Evolutionary conservation across 1,140 invertebrate genomes (phyloP), one percentile per base, ranked within the genome.

Genomic region (Orchesella cincta): DNA sequence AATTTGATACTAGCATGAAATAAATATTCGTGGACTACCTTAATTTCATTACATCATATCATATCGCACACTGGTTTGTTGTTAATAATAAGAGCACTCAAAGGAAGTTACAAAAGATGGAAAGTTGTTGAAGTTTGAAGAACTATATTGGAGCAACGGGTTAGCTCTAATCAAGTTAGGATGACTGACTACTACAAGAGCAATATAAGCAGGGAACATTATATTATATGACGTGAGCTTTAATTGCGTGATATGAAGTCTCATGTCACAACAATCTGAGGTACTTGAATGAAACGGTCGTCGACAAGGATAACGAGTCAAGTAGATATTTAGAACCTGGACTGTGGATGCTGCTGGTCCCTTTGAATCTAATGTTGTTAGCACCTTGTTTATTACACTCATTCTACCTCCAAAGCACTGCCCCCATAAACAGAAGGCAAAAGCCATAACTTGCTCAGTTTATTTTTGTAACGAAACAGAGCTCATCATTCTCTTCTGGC

Each of bases 1-100:
- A 80, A 80, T 80, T 80, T 76, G 76, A 78, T 52, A 75, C 72
- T 74, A 77, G 78, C 79, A 80, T 78, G 76, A 26, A 73, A 67
- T 67, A 14, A 3, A 26, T 57, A 57, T 57, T 3, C 5, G 23
- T 18, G 23, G 52, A 57, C 3, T 26, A 46, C 8, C 39, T 46
- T 20, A 46, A 46, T 20, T 46, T 46, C 39, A 46, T 57, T 57
- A 46, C 39, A 57, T 57, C 23, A 33, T 67, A 29, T 67, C 62
- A 33, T 33, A 67, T 29, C 31, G 12, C 62, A 67, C 28, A 33
- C 33, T 33, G n/a, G 26, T 18, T 33, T 2, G 12, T 14, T 67
- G 23, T 67, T 31, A 31, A 31, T 67, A 14, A 33, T 67, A 31
- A 67, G 31, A 18, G 62, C 8, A 57, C 8, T 57, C 23, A 12